A percentile compares a stretch with the other conserved stretches of the same genome.
phyloP scores from a whole-genome alignment of 1,140 invertebrate genomes.

The Scaptomyza montana region DNA sequence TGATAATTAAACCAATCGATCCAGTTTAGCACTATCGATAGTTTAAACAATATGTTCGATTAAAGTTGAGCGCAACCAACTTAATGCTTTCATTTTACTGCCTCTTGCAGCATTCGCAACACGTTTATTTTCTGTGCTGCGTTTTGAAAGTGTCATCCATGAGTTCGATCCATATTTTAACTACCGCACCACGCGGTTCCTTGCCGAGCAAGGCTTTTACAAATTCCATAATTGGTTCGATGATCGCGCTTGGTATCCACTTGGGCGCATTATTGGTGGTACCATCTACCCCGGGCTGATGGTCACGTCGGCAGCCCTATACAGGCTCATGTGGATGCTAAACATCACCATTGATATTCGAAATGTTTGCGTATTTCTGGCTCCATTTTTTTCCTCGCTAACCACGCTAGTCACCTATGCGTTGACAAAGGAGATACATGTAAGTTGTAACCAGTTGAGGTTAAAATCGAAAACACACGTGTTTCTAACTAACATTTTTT shows the following conservation, averaged over 20 bases:
- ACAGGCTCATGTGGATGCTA: slow-evolving; percentile 93
- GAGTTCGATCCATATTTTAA: slow-evolving; percentile 99
- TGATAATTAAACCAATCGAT: slow-evolving; percentile 9
- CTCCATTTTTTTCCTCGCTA: slow-evolving; percentile 97
- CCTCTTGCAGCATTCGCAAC: slow-evolving; percentile 94
- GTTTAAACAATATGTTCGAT: background rate
- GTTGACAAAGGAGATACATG: slow-evolving; percentile 97
- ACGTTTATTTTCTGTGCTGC: slow-evolving; percentile 96
- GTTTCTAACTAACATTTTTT: slow-evolving; percentile 9
- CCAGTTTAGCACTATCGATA: slow-evolving; percentile 4
- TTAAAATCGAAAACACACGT: slow-evolving; percentile 38
- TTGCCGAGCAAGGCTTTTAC: slow-evolving; percentile 98
- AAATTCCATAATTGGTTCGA: slow-evolving; percentile 99
- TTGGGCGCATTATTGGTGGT: slow-evolving; percentile 98
- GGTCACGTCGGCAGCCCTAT: slow-evolving; percentile 97
- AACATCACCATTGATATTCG: slow-evolving; percentile 98
- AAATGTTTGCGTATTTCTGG: slow-evolving; percentile 99
- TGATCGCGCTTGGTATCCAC: slow-evolving; percentile 98
- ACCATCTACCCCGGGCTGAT: slow-evolving; percentile 99
- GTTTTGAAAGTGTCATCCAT: slow-evolving; percentile 99
- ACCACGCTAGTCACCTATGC: slow-evolving; percentile 98
- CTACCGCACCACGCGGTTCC: slow-evolving; percentile 97
- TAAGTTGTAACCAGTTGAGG: slow-evolving; percentile 81
- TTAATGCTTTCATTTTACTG: slow-evolving; percentile 49
- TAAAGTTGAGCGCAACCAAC: slow-evolving; percentile 21